These are phyloP conservation scores for Dicrostonyx torquatus DNA, from an alignment of 2,797 vertebrate species.

Conservation along the genomic window DNA sequence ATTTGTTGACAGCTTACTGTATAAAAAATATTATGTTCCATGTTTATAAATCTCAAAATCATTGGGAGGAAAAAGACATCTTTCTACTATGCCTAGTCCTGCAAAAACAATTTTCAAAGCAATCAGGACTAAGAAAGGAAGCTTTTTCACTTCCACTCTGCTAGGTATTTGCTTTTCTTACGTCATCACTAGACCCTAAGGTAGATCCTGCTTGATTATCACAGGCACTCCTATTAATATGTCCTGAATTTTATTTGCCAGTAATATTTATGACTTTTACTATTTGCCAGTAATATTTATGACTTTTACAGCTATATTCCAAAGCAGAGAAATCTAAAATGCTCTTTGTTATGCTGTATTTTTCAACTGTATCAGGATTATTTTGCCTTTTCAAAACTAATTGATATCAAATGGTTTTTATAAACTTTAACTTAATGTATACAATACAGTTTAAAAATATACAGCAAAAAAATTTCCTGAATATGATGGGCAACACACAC, in stretches of 20 bases:
- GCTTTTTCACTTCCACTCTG: not conserved
- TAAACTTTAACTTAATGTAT: not conserved
- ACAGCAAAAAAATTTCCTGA: not conserved
- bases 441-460: not conserved
- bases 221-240: not conserved
- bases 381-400: not conserved
- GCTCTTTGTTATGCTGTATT: not conserved
- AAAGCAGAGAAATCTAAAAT: not conserved
- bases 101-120: not conserved
- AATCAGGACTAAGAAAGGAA: not conserved
- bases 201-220: not conserved
- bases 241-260: not conserved
- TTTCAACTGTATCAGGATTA: not conserved
- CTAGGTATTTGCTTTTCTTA: not conserved
- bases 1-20: conserved; percentile 46
- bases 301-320: not conserved
- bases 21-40: not conserved
- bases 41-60: not conserved
- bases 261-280: not conserved
- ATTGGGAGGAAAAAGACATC: not conserved
- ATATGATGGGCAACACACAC: not conserved
- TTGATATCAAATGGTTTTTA: not conserved
- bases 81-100: not conserved
- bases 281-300: not conserved
- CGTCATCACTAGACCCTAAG: too few species aligned